Evolutionary conservation across 1,140 invertebrate genomes (phyloP).

Genomic region (Monomorium pharaonis): DNA sequence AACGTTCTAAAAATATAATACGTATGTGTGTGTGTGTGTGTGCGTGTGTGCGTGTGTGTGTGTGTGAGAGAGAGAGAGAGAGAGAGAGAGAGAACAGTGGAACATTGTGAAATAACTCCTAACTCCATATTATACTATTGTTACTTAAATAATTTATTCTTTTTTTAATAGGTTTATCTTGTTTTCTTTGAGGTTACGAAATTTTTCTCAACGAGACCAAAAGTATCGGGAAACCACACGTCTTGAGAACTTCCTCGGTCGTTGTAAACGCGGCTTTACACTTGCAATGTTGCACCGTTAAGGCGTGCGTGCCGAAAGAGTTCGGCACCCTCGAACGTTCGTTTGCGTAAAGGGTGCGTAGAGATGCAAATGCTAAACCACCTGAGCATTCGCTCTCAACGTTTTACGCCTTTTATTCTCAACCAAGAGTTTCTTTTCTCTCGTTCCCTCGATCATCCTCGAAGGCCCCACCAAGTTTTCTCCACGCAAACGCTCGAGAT

Average conservation of each 20-base stretch:
- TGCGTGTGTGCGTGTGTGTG: no score
- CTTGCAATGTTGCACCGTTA: not conserved
- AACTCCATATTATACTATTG: not conserved
- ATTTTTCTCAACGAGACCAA: not conserved
- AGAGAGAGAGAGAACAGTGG: no score
- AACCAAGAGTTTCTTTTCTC: not conserved
- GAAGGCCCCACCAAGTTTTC: slow-evolving; percentile 55
- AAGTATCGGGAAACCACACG: not conserved
- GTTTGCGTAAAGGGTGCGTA: slow-evolving; percentile 33
- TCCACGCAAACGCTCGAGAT: slow-evolving; percentile 40
- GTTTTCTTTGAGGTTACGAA: not conserved
- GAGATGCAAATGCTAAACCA: slow-evolving; percentile 62
- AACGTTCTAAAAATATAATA: not conserved
- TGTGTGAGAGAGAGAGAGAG: no score
- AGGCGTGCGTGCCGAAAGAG: slow-evolving; percentile 22
- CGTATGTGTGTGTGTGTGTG: not conserved
- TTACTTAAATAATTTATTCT: not conserved
- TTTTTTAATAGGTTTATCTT: not conserved
- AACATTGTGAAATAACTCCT: not conserved
- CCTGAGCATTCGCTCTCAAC: slow-evolving; percentile 24
- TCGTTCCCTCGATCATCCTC: slow-evolving; percentile 31
- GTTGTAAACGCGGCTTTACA: slow-evolving; percentile 27
- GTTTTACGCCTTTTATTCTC: slow-evolving; percentile 40
- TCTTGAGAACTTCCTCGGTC: not conserved
- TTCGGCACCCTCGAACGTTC: not conserved